phyloP scores from a whole-genome alignment of 1,140 invertebrate species.

The Trichonephila clavipes region DNA sequence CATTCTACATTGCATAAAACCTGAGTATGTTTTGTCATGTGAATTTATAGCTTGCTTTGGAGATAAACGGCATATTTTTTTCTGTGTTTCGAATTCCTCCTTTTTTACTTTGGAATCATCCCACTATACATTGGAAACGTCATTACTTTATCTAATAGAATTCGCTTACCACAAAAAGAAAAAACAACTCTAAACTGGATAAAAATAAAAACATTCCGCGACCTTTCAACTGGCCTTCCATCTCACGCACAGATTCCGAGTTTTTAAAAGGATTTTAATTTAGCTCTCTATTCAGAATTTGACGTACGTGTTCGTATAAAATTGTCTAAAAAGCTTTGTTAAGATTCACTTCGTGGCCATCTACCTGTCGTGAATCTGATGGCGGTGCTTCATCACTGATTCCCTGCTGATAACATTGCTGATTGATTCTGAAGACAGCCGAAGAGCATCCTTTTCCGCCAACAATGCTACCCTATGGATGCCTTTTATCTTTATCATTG shows the following conservation, averaged over 20 bases:
- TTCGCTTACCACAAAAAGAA: neutral
- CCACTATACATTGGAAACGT: slow-evolving; percentile 14
- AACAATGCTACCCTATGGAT: neutral
- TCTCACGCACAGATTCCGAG: slow-evolving; percentile 12
- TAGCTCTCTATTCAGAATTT: slow-evolving; percentile 24
- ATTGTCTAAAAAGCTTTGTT: slow-evolving; percentile 38
- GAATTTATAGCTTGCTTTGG: slow-evolving; percentile 47
- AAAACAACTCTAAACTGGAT: neutral
- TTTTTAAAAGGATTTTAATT: slow-evolving; percentile 54
- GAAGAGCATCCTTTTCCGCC: neutral
- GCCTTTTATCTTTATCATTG: slow-evolving; percentile 48
- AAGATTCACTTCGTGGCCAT: slow-evolving; percentile 30
- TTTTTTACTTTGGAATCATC: slow-evolving; percentile 23
- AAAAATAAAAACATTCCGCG: neutral
- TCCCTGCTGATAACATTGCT: slow-evolving; percentile 32
- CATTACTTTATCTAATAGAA: slow-evolving; percentile 49
- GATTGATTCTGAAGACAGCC: neutral
- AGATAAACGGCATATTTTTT: slow-evolving; percentile 51
- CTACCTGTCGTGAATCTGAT: slow-evolving; percentile 25
- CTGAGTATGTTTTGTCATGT: slow-evolving; percentile 19
- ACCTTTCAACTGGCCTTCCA: neutral
- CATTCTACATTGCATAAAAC: slow-evolving; percentile 9
- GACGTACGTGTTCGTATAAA: neutral
- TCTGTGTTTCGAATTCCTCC: neutral
- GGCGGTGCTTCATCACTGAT: slow-evolving; percentile 60